Base-by-base conservation (phyloP, 2,888 invertebrate genomes). In the Pteria penguin region DNA sequence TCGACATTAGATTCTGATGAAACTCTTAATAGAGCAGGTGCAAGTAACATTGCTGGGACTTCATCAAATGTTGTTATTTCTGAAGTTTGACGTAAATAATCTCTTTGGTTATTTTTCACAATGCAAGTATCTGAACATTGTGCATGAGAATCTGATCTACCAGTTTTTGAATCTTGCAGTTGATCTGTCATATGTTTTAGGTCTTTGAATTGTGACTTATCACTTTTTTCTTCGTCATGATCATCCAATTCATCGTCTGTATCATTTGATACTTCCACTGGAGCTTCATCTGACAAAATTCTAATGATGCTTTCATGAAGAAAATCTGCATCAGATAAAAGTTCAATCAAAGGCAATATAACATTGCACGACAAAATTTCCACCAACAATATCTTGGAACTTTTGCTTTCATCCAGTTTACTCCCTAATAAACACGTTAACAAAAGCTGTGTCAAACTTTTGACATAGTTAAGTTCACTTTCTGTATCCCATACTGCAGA, bases 361-460 rank as follows among this genome's bases (percentile, higher is more conserved):
- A 88, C 76, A 75, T 87, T 87, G n/a, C 67, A 82, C 26, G 84
- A 81, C 11, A 88, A 66, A 52, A 89, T 85, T 55, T 86, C 84
- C 26, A 78, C 74, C n/a, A 85, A 26, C 24, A 82, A 31, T 33
- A 57, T 26, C 2, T 67, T 45, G n/a, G 57, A 24, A 31, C 60
- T 66, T 67, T 62, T 66, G 26, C 62, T 71, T 26, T 63, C 22
- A 22, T 62, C 26, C 29, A 76, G 27, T 61, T 65, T 36, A 57
- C 8, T 52, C 33, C 33, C 32, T 32, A 72, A 58, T 52, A 68
- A 45, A 22, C 36, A 22, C 11, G 57, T 55, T 26, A 76, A 31
- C 29, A 76, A 58, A 8, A 76, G 60, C n/a, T 72, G 62, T 57
- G 66, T 60, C 24, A 80, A n/a, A 57, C 76, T 76, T 32, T 68